These are phyloP conservation scores for Furnarius figulus DNA, from an alignment of 2,113 vertebrate species.

Conservation along the genomic window DNA sequence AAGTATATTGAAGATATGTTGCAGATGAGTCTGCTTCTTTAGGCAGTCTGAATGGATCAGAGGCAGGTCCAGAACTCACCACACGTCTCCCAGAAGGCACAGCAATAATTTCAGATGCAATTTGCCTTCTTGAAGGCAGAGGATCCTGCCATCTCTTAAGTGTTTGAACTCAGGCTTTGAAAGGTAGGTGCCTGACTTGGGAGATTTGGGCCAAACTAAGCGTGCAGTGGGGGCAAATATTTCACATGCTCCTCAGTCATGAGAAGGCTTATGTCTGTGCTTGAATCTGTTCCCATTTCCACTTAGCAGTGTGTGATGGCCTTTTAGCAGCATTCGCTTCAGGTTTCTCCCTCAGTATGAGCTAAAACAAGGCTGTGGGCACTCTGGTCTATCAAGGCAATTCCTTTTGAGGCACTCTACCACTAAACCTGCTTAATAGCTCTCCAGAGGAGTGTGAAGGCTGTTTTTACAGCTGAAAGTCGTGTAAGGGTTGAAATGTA, in stretches of 20 bases:
- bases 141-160: neutral
- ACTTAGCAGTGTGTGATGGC: neutral
- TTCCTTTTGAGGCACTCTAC: neutral
- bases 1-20: neutral
- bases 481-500: neutral
- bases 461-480: slow-evolving; percentile 13
- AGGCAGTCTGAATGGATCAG: neutral
- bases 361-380: neutral
- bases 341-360: neutral
- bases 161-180: neutral
- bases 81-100: neutral
- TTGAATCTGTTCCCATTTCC: neutral
- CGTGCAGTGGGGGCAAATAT: neutral
- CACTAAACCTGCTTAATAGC: neutral
- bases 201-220: neutral
- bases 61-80: neutral
- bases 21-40: neutral
- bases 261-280: neutral
- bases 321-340: neutral
- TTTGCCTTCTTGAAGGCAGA: neutral
- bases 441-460: neutral
- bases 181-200: neutral
- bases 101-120: neutral
- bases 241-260: neutral
- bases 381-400: neutral